phyloP scores from a whole-genome alignment of 2,797 vertebrate species.

The Amniataba percoides region DNA sequence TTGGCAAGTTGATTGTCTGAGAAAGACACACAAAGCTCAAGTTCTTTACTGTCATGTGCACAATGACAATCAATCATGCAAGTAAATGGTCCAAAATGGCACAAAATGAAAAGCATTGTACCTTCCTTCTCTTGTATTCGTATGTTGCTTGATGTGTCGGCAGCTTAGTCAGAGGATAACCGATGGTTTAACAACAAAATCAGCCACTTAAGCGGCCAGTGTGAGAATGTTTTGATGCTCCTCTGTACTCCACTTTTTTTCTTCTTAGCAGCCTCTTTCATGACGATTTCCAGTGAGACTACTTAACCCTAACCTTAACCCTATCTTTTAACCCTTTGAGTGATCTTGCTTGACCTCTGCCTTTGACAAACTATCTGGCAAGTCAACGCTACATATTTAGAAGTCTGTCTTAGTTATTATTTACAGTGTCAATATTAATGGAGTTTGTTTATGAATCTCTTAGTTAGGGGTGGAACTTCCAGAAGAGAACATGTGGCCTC shows the following conservation, averaged over 20 bases:
- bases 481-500: neutral
- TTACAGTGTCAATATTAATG: conserved; percentile 7
- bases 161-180: neutral
- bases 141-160: neutral
- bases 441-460: neutral
- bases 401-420: conserved; percentile 30
- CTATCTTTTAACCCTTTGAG: conserved; percentile 32
- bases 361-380: conserved; percentile 36
- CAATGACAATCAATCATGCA: too few relatives aligned
- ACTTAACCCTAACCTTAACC: too few relatives aligned
- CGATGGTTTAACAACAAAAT: conserved; percentile 3
- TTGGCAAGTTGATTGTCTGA: neutral
- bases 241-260: neutral
- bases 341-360: conserved; percentile 12
- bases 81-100: too few relatives aligned
- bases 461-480: neutral
- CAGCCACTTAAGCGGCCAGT: neutral
- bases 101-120: neutral
- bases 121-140: neutral
- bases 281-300: conserved; percentile 28
- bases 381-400: conserved; percentile 17
- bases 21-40: neutral
- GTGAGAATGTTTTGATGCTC: neutral
- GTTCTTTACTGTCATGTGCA: too few relatives aligned
- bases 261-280: conserved; percentile 7